Percentiles rank a stretch among this genome's conserved stretches.
Conservation (phyloP, 1,140 invertebrate genomes). For the Drosophila lowei region DNA sequence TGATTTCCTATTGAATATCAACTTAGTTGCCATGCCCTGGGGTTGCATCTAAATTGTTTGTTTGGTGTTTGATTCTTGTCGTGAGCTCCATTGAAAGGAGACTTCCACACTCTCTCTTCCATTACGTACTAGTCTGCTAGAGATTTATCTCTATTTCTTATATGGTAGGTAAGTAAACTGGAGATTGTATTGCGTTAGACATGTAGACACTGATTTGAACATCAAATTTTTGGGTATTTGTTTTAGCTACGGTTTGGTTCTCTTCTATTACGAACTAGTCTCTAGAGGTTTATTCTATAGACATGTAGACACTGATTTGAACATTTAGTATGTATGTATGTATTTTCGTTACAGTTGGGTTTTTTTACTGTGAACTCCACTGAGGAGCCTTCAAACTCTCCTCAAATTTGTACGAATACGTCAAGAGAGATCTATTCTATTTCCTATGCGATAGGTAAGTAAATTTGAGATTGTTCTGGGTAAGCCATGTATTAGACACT, state of each 20-base stretch:
- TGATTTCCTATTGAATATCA: slow-evolving; percentile 25
- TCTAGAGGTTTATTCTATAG: too few species aligned
- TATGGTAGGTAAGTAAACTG: slow-evolving; percentile 52
- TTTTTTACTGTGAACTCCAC: too few species aligned
- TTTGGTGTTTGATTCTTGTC: slow-evolving; percentile 66
- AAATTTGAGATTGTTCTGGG: too few species aligned
- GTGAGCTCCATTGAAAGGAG: slow-evolving; percentile 59
- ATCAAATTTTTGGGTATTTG: slow-evolving; percentile 56
- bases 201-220: slow-evolving; percentile 73
- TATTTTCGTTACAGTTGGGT: too few species aligned
- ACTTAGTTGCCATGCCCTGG: too few species aligned
- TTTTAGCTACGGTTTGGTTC: background rate
- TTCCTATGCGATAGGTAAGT: too few species aligned
- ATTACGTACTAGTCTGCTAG: slow-evolving; percentile 43
- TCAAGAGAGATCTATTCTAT: too few species aligned
- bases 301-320: background rate
- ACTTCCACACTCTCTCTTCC: slow-evolving; percentile 7
- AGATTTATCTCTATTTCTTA: slow-evolving; percentile 40
- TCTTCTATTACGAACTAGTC: too few species aligned
- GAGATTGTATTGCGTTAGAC: slow-evolving; percentile 64
- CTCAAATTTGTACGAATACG: too few species aligned
- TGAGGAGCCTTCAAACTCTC: too few species aligned
- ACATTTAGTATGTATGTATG: too few species aligned
- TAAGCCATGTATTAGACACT: too few species aligned
- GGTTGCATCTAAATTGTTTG: slow-evolving; percentile 3